Evolutionary conservation across 2,797 vertebrate genomes (phyloP).

Genomic region (Harpagifer antarcticus): DNA sequence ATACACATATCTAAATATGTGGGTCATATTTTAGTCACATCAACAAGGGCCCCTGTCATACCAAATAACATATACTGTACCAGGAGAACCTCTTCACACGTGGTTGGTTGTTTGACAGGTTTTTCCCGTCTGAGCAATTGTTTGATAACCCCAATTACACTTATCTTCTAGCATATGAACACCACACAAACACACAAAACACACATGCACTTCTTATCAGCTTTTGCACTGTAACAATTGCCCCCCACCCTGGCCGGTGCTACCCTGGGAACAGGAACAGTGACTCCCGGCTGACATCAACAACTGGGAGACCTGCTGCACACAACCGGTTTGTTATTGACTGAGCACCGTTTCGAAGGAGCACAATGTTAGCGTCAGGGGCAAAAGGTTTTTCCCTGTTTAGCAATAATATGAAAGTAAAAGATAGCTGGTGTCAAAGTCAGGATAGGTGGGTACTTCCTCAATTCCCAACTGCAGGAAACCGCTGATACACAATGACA

Average conservation of each 20-base stretch:
- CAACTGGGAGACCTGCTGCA: slow-evolving; percentile 52
- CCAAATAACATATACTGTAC: not conserved
- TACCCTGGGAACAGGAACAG: slow-evolving; percentile 70
- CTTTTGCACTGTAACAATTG: slow-evolving; percentile 8
- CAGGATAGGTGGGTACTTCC: slow-evolving; percentile 83
- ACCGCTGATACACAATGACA: slow-evolving; percentile 50
- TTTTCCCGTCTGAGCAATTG: slow-evolving; percentile 18
- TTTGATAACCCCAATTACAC: slow-evolving; percentile 35
- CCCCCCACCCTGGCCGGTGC: not conserved
- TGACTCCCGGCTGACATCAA: slow-evolving; percentile 61
- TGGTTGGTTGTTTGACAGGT: slow-evolving; percentile 18
- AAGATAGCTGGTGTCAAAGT: slow-evolving; percentile 46
- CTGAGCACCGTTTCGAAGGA: slow-evolving; percentile 20
- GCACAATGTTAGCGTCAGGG: slow-evolving; percentile 39
- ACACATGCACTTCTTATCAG: slow-evolving; percentile 9
- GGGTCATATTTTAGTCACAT: not conserved
- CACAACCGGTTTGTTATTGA: slow-evolving; percentile 56
- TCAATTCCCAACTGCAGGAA: slow-evolving; percentile 59
- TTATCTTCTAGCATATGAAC: not conserved
- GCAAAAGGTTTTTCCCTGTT: slow-evolving; percentile 54
- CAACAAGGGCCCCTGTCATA: not conserved
- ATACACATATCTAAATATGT: not conserved
- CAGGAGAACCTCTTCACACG: slow-evolving; percentile 1
- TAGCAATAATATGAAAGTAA: slow-evolving; percentile 62
- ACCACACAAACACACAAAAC: not conserved